These are phyloP conservation scores for Bombus cullumanus DNA, from an alignment of 1,140 invertebrate species.

Conservation along the genomic window DNA sequence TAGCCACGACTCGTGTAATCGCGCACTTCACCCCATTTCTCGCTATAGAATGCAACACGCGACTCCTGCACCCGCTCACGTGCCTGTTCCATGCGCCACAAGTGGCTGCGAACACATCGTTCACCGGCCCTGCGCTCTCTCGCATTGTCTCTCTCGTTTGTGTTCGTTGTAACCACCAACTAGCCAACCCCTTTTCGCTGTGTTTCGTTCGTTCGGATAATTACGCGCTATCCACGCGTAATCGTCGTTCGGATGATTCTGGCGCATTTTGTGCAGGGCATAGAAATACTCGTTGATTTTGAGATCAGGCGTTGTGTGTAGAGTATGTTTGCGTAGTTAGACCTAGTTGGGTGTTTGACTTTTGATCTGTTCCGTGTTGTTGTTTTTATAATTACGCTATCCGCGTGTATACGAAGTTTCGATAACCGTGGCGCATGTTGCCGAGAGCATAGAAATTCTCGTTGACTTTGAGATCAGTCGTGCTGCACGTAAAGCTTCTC, in stretches of 20 bases:
- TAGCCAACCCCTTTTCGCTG: not conserved
- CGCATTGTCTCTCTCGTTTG: not conserved
- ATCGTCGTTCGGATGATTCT: not conserved
- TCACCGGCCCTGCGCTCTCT: not conserved
- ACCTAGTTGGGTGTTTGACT: not conserved
- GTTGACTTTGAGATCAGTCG: too few species aligned
- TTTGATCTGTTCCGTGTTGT: not conserved
- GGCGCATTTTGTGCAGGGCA: not conserved
- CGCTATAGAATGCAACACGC: conserved; percentile 41
- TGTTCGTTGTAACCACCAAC: not conserved
- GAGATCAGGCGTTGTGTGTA: not conserved
- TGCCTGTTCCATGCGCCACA: conserved; percentile 31
- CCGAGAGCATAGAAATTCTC: too few species aligned
- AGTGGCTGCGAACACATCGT: conserved; percentile 53
- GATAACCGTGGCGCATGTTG: too few species aligned
- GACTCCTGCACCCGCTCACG: conserved; percentile 30
- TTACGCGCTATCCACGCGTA: not conserved
- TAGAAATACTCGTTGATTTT: not conserved
- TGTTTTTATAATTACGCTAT: not conserved
- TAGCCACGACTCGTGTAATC: conserved; percentile 61
- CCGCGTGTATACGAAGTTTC: too few species aligned
- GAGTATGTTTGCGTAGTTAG: not conserved
- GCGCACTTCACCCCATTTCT: conserved; percentile 56
- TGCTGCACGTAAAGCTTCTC: not conserved
- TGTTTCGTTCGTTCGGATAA: not conserved